Evolutionary conservation across 2,888 invertebrate species (phyloP).

Genomic region (Resseliella maxima): DNA sequence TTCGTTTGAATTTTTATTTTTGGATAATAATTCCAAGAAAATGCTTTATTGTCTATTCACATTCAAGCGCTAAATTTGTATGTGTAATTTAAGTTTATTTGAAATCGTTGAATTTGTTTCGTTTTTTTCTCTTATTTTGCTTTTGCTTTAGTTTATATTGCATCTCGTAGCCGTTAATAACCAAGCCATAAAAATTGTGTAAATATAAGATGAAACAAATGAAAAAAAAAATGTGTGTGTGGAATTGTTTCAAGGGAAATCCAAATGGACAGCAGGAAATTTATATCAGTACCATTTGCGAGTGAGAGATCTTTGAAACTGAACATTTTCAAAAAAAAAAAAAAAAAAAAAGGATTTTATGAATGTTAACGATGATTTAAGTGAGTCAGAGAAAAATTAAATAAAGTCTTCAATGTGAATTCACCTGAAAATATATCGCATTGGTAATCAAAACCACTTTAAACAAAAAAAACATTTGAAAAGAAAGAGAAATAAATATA

Average conservation of each 20-base stretch:
- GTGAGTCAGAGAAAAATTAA: too few relatives aligned
- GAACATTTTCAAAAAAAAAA: too few relatives aligned
- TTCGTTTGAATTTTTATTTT: not conserved
- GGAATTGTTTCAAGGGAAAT: too few relatives aligned
- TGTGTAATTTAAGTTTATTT: slow-evolving; percentile 19
- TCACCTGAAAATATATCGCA: too few relatives aligned
- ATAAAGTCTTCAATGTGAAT: too few relatives aligned
- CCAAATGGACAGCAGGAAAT: not conserved
- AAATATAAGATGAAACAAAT: not conserved
- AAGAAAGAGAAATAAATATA: too few relatives aligned
- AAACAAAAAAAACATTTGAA: not conserved
- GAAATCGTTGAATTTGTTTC: not conserved
- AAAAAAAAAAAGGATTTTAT: too few relatives aligned
- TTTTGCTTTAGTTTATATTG: not conserved
- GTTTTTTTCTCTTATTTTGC: not conserved
- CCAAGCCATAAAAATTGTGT: slow-evolving; percentile 7
- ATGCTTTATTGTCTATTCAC: not conserved
- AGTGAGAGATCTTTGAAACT: too few relatives aligned
- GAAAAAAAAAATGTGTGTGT: too few relatives aligned
- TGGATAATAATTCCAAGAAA: slow-evolving; percentile 4
- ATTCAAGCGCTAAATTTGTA: slow-evolving; percentile 18
- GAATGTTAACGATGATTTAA: too few relatives aligned
- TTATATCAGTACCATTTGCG: too few relatives aligned
- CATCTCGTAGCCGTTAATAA: not conserved
- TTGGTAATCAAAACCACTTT: not conserved